Evolutionary conservation across 1,140 invertebrate genomes (phyloP), one percentile per base, ranked within the genome.

Genomic region (Achroia grisella): DNA sequence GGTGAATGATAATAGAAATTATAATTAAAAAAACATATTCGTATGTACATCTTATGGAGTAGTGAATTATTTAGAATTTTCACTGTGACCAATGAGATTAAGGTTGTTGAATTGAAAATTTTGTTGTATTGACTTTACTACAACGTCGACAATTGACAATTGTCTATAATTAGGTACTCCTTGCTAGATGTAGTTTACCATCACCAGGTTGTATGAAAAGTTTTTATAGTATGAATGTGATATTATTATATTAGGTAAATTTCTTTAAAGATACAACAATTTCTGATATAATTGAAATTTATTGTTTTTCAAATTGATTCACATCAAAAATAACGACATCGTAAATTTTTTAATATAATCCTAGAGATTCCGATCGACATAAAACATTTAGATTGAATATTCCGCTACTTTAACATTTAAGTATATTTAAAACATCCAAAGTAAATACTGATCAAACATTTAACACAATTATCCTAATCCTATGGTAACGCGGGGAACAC

Each of bases 391-490:
- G 78, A 61, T 76, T 61, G 66, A 54, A 70, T 64, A 70, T 49
- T 65, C 53, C 55, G 65, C 63, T 64, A 60, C 58, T 68, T 59
- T 67, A 70, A 79, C 68, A 74, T 70, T 70, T 56, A 77, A 54
- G 51, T 62, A 52, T 54, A 63, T 73, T 66, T 62, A 64, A 65
- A 80, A 74, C 68, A 78, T 67, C 55, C 51, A 63, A 73, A 70
- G 61, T 70, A 77, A 71, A 82, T 75, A 82, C 76, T 83, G 71
- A 56, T 73, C 39, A 77, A 72, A 83, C 64, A 75, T 74, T 69
- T 68, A 77, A 83, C 68, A 74, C 64, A 23, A 32, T 40, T 32
- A 40, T 52, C 17, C 17, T 23, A 23, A 23, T 23, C 33, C 45
- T 48, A 48, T 49, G 34, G 59, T 39, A 51, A 71, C 35, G 48